Percentiles rank a stretch among this genome's conserved stretches.
Evolutionary conservation across 2,797 vertebrate species (phyloP).

Genomic region (Morelia viridis): DNA sequence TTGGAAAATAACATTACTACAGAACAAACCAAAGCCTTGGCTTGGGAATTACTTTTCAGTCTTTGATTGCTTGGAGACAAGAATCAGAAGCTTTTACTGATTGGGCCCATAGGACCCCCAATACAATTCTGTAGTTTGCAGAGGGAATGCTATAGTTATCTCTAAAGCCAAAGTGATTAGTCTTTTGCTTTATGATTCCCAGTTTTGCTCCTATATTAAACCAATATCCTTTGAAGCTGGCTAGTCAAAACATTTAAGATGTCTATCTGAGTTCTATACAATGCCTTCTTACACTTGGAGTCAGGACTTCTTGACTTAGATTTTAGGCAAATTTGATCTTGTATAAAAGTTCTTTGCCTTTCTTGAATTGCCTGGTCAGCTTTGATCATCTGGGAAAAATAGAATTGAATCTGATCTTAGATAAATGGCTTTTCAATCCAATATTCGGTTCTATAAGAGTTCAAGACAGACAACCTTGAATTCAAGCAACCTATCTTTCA

Average conservation of each 20-base stretch:
- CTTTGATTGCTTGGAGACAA: background rate
- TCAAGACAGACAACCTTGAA: background rate
- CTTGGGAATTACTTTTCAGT: background rate
- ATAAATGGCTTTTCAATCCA: background rate
- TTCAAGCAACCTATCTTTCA: background rate
- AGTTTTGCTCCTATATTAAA: background rate
- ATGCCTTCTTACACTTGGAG: background rate
- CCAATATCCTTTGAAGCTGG: background rate
- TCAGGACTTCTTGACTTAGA: background rate
- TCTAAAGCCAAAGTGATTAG: background rate
- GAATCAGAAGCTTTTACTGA: background rate
- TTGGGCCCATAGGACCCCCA: background rate
- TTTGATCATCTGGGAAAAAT: background rate
- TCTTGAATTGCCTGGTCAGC: background rate
- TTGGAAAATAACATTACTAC: background rate
- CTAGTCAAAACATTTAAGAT: background rate
- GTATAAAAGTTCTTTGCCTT: background rate
- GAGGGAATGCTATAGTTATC: background rate
- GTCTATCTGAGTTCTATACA: background rate
- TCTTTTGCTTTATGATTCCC: background rate
- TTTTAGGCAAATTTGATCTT: background rate
- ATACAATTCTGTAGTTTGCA: background rate
- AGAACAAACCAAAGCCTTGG: background rate
- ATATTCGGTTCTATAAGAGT: background rate
- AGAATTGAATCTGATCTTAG: background rate